Evolutionary conservation across 2,797 vertebrate genomes (phyloP).

Genomic region (Coilia nasus): DNA sequence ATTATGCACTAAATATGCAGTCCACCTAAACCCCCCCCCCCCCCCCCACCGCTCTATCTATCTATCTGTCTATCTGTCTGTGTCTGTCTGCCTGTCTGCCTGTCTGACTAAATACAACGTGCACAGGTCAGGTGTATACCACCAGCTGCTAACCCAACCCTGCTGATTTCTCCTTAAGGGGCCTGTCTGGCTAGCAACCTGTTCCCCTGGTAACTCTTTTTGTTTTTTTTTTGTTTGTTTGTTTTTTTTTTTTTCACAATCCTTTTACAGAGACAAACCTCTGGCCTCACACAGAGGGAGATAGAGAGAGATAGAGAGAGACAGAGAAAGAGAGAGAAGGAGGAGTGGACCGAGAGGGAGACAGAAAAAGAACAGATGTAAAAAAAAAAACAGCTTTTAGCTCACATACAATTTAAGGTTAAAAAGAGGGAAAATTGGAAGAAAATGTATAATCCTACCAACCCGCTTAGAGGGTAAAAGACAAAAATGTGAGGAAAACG

Average conservation of each 20-base stretch:
- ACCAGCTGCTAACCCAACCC: not conserved
- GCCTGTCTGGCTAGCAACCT: not conserved
- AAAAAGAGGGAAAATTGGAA: not conserved
- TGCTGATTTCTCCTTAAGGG: not conserved
- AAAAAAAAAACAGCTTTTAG: not conserved
- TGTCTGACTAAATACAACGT: no score
- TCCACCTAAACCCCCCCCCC: no score
- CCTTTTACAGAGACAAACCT: slow-evolving; percentile 8
- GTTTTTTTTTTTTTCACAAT: not conserved
- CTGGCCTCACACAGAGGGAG: not conserved
- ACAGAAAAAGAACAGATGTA: not conserved
- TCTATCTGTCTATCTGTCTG: no score
- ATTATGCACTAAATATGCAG: no score
- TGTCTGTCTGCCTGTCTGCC: no score
- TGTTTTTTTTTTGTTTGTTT: not conserved
- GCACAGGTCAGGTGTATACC: no score
- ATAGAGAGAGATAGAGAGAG: not conserved
- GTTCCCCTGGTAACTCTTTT: not conserved
- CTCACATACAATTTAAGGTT: not conserved
- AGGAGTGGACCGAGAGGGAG: not conserved
- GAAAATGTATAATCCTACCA: not conserved
- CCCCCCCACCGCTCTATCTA: no score
- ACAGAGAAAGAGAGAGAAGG: not conserved
- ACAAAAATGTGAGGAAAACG: not conserved
- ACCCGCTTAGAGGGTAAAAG: not conserved